A percentile compares a stretch with the other conserved stretches of the same genome.
These are phyloP conservation scores for Emmelina monodactyla DNA, from an alignment of 2,888 invertebrate species.

Conservation along the genomic window DNA sequence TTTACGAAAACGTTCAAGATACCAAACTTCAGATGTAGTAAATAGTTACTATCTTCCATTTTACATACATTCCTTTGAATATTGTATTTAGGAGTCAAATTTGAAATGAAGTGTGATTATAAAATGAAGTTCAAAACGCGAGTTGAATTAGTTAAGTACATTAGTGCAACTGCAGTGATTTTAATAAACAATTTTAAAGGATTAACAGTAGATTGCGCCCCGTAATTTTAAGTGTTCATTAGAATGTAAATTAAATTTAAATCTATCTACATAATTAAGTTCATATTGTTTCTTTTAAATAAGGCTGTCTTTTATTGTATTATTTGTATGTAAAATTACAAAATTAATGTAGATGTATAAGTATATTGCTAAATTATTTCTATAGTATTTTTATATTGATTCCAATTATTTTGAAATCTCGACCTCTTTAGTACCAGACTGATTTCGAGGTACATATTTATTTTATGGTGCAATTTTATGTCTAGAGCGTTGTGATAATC, in stretches of 20 bases:
- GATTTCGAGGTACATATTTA: constrained; percentile 65
- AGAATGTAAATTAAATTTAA: constrained; percentile 25
- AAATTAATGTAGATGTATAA: constrained; percentile 36
- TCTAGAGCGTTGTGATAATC: constrained; percentile 67
- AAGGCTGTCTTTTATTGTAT: constrained; percentile 54
- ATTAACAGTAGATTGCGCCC: constrained; percentile 41
- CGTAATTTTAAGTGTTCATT: constrained; percentile 61
- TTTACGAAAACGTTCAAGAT: constrained; percentile 11
- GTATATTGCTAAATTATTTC: constrained; percentile 60
- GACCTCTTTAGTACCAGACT: constrained; percentile 64
- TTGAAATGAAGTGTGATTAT: constrained; percentile 43
- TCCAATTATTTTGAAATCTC: constrained; percentile 51
- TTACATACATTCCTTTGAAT: constrained; percentile 51
- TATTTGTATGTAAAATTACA: constrained; percentile 47
- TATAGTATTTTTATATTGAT: constrained; percentile 64
- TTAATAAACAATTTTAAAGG: constrained; percentile 53
- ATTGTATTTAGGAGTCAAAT: constrained; percentile 31
- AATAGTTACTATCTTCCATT: constrained; percentile 35
- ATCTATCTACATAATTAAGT: constrained; percentile 47
- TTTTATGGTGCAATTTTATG: constrained; percentile 65
- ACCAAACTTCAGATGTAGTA: constrained; percentile 1
- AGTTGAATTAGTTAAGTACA: constrained; percentile 42
- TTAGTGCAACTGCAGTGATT: constrained; percentile 36
- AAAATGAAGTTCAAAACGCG: constrained; percentile 50
- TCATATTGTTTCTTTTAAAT: constrained; percentile 40